Base-by-base conservation (phyloP, 2,888 invertebrate species). In the Macrophya annulata region DNA sequence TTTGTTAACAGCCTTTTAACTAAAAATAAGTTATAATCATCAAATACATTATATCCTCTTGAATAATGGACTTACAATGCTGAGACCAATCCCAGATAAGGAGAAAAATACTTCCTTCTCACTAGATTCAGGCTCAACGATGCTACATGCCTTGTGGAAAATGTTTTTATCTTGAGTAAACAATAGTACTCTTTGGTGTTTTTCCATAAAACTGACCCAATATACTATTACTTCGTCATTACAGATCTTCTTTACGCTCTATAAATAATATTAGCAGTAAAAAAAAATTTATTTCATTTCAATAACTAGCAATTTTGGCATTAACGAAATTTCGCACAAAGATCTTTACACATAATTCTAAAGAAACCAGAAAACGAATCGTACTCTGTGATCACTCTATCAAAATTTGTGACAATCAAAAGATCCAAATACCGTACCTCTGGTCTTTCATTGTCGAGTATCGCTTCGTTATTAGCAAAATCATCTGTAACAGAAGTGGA, bases 151-250 rank as follows among this genome's bases (percentile, higher is more conserved):
- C 87, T 91, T 92, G 4, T 89, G 72, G 82, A 90, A 93, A 71
- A 97, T 95, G 86, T 96, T 94, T 90, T 97, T 96, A 86, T 97
- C 97, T 92, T 97, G 97, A 0, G 97, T 96, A 89, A 98, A 95
- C 21, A 97, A 94, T 85, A 97, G 94, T 0, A 96, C 96, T 89
- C 97, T 94, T 92, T 98, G 97, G 74, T 95, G 95, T 0, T 96
- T 96, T 87, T 97, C 97, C 93, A 96, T 95, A 91, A 96, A 97
- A 6, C 97, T 97, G 59, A 97, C 95, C 97, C 97, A 98, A 93
- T 97, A 97, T 12, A 98, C 96, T 0, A 96, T 94, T 5, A 97
- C 96, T 92, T 97, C 97, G 91, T 97, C 97, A 91, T 96, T 96
- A 84, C 96, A 95, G 86, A 96, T 96, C 92, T 96, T 86, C 8